Percentiles rank a stretch among this genome's conserved stretches.
These are phyloP conservation scores for Graphium colonna DNA, from an alignment of 2,888 invertebrate species.

Conservation along the genomic window DNA sequence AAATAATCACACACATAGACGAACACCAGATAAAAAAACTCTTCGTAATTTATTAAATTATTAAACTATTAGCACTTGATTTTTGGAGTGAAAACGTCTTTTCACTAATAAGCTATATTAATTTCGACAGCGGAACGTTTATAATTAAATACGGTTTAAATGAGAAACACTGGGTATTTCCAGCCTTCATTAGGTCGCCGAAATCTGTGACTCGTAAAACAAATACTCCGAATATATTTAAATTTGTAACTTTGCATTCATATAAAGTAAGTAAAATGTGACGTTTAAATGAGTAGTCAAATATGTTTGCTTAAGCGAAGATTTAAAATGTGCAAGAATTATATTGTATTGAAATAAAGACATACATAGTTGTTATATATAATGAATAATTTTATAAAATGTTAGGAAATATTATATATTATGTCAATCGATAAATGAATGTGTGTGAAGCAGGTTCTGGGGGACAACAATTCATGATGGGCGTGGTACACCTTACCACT, in stretches of 20 bases:
- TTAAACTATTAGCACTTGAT: background rate
- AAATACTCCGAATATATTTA: background rate
- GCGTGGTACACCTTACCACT: constrained; percentile 96
- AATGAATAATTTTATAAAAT: too few relatives aligned
- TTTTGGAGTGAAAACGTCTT: background rate
- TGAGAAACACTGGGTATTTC: background rate
- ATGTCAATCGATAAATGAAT: too few relatives aligned
- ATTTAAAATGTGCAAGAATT: too few relatives aligned
- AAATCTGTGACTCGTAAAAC: background rate
- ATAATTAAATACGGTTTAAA: background rate
- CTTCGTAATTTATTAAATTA: background rate
- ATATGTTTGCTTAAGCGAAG: too few relatives aligned
- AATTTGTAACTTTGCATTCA: background rate
- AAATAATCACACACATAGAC: too few relatives aligned
- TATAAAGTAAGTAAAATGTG: too few relatives aligned
- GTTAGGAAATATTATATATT: too few relatives aligned
- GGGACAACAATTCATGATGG: constrained; percentile 97
- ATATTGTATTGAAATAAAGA: too few relatives aligned
- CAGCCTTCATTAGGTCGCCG: background rate
- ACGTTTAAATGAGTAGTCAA: too few relatives aligned
- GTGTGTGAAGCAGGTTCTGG: too few relatives aligned
- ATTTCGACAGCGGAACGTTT: background rate
- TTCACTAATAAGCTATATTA: background rate
- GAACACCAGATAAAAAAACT: too few relatives aligned
- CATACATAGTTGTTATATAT: too few relatives aligned